Evolutionary conservation across 1,140 invertebrate genomes (phyloP).

Genomic region (Dendrolimus kikuchii): DNA sequence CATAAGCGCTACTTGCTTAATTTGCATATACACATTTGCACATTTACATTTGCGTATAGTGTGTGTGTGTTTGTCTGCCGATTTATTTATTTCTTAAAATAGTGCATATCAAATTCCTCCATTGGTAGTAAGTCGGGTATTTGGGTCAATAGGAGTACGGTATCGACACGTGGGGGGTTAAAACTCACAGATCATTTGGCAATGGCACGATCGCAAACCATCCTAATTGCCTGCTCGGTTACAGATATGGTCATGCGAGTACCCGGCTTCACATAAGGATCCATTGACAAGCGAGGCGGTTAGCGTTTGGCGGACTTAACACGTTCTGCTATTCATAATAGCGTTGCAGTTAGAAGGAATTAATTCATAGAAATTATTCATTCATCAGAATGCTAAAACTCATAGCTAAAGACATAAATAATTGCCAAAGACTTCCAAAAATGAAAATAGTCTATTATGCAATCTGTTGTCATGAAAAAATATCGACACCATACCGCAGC

Average conservation of each 20-base stretch:
- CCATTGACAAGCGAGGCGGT: constrained; percentile 7
- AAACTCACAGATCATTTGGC: constrained; percentile 40
- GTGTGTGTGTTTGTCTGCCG: neutral
- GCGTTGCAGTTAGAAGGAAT: no score
- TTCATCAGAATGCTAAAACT: no score
- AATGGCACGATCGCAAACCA: constrained; percentile 35
- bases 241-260: constrained; percentile 31
- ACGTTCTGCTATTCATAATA: neutral
- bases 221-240: constrained; percentile 42
- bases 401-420: no score
- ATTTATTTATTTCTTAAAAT: neutral
- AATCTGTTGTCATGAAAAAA: no score
- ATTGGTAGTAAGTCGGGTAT: neutral
- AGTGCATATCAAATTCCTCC: neutral
- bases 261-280: constrained; percentile 3
- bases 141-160: constrained; percentile 2
- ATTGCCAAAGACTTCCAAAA: no score
- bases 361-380: no score
- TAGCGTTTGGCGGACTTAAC: neutral
- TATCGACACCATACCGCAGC: no score
- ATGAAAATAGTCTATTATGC: no score
- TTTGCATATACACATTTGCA: constrained; percentile 5
- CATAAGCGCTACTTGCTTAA: neutral
- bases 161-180: constrained; percentile 7
- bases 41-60: no score